Evolutionary conservation across 2,113 vertebrate species (phyloP), one percentile per base, ranked within the genome.

Genomic region (Pelobates fuscus): DNA sequence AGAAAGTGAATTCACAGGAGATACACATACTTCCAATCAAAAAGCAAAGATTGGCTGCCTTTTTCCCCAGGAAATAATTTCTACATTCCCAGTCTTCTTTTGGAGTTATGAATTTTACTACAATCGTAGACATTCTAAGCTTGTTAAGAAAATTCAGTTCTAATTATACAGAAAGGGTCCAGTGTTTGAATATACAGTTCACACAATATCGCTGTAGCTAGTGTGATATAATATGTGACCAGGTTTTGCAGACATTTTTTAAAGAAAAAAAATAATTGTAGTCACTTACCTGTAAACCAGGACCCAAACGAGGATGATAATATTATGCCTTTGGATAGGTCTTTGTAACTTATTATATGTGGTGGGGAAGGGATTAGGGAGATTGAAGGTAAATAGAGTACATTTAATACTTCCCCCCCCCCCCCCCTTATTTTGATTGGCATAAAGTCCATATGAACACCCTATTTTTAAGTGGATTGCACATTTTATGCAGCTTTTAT

Each of bases 11-110:
- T 91, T 97, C 96, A 12, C 97, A 98, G 70, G 97, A 98, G 88
- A 98, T 99, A 85, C 97, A 99, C 77, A 96, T 98, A 85, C 94
- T 99, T 68, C 97, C 96, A 30, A 94, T 98, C 84, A 99, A 99
- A 93, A 99, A 99, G 89, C 97, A 98, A 88, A 93, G 96, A 83
- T 93, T 99, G 1, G 92, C 97, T 64, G 95, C 96, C 54, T 94
- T 98, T 89, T 95, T 97, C 69, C 95, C 97, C 81, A 94, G 96
- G 88, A 99, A 99, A 91, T 99, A 89, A 84, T n/a, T 41, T 26
- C n/a, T 37, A 17, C 17, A 14, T 49, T 49, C 1, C 37, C 14
- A 41, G 7, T 12, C 14, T 41, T 41, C 14, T 41, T 8, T 2
- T 41, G 37, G 37, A 12, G 1, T 7, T 41, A 7, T 41, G 37